phyloP scores from a whole-genome alignment of 2,113 vertebrate genomes.

The Speoplatyrhinus poulsoni region DNA sequence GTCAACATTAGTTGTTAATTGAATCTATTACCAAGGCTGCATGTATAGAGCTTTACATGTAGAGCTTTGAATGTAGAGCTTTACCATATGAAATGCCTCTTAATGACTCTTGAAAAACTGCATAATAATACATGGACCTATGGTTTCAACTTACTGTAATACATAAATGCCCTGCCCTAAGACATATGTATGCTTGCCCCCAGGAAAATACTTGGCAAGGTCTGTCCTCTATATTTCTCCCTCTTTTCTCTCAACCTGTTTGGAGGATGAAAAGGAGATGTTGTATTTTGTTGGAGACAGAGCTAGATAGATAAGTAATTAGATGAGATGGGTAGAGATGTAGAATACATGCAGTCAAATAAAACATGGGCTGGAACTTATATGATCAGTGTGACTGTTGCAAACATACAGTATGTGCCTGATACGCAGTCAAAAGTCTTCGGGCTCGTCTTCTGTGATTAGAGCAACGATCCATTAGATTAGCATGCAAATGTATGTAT shows the following conservation, averaged over 20 bases:
- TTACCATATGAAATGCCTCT: too few species aligned
- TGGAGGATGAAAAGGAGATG: neutral
- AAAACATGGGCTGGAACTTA: neutral
- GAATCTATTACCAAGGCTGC: too few species aligned
- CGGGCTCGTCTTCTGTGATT: conserved; percentile 63
- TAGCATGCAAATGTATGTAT: conserved; percentile 78
- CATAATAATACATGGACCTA: conserved; percentile 85
- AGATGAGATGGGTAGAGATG: conserved; percentile 30
- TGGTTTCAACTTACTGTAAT: conserved; percentile 93
- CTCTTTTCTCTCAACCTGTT: neutral
- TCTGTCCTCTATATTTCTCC: conserved; percentile 40
- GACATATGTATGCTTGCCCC: conserved; percentile 86
- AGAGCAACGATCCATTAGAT: conserved; percentile 73
- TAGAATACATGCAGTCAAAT: too few species aligned
- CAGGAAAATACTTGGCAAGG: conserved; percentile 78
- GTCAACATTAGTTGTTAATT: neutral
- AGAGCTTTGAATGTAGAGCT: too few species aligned
- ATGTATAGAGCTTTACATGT: too few species aligned
- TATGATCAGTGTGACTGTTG: neutral
- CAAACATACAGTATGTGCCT: conserved; percentile 9
- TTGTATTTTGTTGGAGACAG: neutral
- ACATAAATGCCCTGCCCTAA: conserved; percentile 90
- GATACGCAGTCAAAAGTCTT: conserved; percentile 48
- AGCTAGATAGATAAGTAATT: conserved; percentile 57
- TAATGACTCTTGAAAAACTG: conserved; percentile 17